These are phyloP conservation scores for Phymatocera aterrima DNA, from an alignment of 2,888 invertebrate species.

Conservation along the genomic window DNA sequence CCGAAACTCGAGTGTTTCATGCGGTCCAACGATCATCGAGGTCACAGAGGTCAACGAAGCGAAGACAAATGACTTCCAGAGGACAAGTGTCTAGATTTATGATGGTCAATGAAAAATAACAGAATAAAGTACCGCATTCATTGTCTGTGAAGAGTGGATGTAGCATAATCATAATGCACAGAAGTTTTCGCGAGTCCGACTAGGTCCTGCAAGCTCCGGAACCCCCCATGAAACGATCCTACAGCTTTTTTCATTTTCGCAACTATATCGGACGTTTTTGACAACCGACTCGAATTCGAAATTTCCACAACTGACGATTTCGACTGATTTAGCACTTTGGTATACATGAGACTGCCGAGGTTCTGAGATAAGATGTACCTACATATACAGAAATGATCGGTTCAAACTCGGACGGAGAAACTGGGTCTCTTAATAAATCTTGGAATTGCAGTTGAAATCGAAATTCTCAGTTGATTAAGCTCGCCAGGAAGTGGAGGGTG, in stretches of 20 bases:
- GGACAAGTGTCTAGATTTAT: slow-evolving; percentile 39
- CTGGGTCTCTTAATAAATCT: slow-evolving; percentile 40
- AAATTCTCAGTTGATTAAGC: slow-evolving; percentile 54
- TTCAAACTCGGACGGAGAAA: not conserved
- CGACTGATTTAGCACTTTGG: no score
- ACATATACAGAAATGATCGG: not conserved
- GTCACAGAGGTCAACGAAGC: slow-evolving; percentile 33
- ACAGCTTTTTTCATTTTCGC: not conserved
- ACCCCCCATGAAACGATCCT: slow-evolving; percentile 6
- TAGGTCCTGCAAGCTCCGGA: no score
- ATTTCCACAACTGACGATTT: not conserved
- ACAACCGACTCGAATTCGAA: not conserved
- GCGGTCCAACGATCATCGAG: slow-evolving; percentile 30
- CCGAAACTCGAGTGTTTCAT: slow-evolving; percentile 42
- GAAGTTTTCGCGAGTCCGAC: no score
- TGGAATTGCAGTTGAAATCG: slow-evolving; percentile 51
- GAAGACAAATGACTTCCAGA: slow-evolving; percentile 39
- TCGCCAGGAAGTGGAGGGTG: slow-evolving; percentile 9
- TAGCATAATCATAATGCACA: not conserved
- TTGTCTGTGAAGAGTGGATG: not conserved
- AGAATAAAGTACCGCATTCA: slow-evolving; percentile 15
- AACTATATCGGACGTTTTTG: not conserved
- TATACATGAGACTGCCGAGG: no score
- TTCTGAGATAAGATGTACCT: not conserved
- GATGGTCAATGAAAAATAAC: slow-evolving; percentile 43